A percentile compares a stretch with the other conserved stretches of the same genome.
Conservation (phyloP, 2,797 vertebrate species). For the Enteromius thamalakanensis region DNA sequence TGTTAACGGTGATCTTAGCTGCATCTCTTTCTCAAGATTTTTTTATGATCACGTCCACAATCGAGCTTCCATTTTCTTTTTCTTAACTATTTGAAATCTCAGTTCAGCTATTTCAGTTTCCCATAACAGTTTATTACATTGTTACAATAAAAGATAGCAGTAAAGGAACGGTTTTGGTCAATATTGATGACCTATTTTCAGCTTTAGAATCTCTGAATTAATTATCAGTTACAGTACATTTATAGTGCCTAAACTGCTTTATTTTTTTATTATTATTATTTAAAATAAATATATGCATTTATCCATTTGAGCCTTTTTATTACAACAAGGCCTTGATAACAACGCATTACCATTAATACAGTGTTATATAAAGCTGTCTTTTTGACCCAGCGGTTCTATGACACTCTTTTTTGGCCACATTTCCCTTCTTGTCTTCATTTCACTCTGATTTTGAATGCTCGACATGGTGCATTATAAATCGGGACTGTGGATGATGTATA, state of each 20-base stretch:
- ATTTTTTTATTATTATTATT: not conserved
- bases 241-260: no score
- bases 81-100: not conserved
- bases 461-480: conserved; percentile 44
- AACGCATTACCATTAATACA: not conserved
- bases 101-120: not conserved
- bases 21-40: not conserved
- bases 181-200: not conserved
- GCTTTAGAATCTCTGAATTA: not conserved
- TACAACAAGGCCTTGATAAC: not conserved
- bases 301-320: not conserved
- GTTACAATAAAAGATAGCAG: not conserved
- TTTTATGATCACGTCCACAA: not conserved
- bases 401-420: conserved; percentile 4
- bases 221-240: not conserved
- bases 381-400: conserved; percentile 26
- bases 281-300: not conserved
- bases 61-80: not conserved
- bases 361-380: not conserved
- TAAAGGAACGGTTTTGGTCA: not conserved
- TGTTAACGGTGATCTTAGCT: not conserved
- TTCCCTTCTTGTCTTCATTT: conserved; percentile 38
- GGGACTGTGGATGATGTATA: conserved; percentile 37
- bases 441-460: conserved; percentile 19
- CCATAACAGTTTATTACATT: not conserved